Evolutionary conservation across 2,888 invertebrate species (phyloP), one percentile per base, ranked within the genome.

Genomic region (Apamea sordens): DNA sequence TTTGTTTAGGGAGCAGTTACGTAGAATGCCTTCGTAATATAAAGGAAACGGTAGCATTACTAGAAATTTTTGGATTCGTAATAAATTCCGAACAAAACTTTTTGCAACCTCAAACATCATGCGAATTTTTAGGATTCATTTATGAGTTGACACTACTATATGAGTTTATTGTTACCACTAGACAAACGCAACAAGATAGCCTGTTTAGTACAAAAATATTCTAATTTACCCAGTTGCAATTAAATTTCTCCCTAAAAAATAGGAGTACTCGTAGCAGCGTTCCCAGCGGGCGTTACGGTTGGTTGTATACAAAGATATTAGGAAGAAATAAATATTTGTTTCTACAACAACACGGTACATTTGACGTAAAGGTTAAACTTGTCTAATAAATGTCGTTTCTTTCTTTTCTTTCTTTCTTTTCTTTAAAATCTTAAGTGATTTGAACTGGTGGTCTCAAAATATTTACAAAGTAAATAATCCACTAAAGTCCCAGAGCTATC

Each of bases 71-170:
- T 13, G 72, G 77, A 4, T 77, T 73, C 18, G 50, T 77, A n/a
- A 73, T 77, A 47, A 77, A 73, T 77, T 68, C 73, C 11, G 64
- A 79, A 56, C 79, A 67, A 76, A 47, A 77, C 50, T 56, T 32
- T 59, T 41, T 83, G 28, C 32, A 41, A 32, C 77, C 79, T 44
- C 44, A 44, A 11, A 44, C 44, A 47, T 11, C 68, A 56, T 73
- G 73, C 21, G 77, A 53, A 56, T 75, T 77, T 61, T 72, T 83
- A 59, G 75, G 82, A 6, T 79, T 75, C 24, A 50, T 72, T 21
- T 68, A 73, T 24, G n/a, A n/a, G n/a, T n/a, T n/a, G n/a, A 83
- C 41, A 68, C 73, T 4, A 36, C 13, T 59, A 65, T 65, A 63
- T 69, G 61, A 72, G 64, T 32, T 50, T 77, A 47, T 67, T 47